Percentiles rank a stretch among this genome's conserved stretches.
Conservation (phyloP, 2,113 vertebrate species). For the Halichoeres trimaculatus region DNA sequence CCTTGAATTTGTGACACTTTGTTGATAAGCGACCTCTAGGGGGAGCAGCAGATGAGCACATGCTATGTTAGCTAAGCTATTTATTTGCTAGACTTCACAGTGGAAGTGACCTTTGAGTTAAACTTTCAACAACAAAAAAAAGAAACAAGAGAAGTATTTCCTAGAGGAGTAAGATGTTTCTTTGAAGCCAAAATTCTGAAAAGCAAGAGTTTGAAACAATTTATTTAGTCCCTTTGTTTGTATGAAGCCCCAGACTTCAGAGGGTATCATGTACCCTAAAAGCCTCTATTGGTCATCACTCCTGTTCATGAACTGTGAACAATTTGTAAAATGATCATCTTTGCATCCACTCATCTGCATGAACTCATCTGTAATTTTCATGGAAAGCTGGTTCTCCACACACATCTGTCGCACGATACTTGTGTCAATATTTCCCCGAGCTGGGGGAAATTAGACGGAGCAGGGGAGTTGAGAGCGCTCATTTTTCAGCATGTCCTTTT, state of each 20-base stretch:
- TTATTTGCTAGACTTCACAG: too few relatives aligned
- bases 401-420: slow-evolving; percentile 2
- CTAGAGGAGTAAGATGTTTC: too few relatives aligned
- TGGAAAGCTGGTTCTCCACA: slow-evolving; percentile 31
- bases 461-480: slow-evolving; percentile 15
- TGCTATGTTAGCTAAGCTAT: neutral
- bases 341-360: slow-evolving; percentile 19
- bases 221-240: too few relatives aligned
- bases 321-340: slow-evolving; percentile 42
- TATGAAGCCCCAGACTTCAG: neutral
- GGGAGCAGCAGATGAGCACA: neutral
- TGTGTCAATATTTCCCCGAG: slow-evolving; percentile 31
- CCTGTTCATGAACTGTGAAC: slow-evolving; percentile 1
- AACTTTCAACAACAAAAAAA: too few relatives aligned
- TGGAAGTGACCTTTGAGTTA: too few relatives aligned
- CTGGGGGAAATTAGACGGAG: slow-evolving; percentile 25
- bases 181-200: too few relatives aligned
- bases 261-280: neutral
- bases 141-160: too few relatives aligned
- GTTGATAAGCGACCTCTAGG: neutral
- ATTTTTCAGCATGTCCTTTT: slow-evolving; percentile 41
- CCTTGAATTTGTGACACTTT: neutral
- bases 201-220: too few relatives aligned
- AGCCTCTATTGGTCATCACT: neutral
- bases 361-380: slow-evolving; percentile 36